Evolutionary conservation across 23 tunicate species (phyloP).

Genomic region (Styela plicata): DNA sequence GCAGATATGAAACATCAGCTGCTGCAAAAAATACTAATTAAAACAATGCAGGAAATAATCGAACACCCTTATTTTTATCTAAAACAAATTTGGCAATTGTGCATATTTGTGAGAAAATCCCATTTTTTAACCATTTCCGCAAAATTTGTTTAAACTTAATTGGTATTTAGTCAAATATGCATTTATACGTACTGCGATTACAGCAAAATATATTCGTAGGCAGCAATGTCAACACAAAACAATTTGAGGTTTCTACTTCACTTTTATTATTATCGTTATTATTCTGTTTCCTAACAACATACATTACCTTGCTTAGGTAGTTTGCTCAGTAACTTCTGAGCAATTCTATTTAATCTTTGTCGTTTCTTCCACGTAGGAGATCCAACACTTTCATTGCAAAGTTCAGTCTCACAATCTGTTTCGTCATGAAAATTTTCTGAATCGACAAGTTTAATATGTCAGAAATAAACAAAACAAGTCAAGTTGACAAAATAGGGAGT

Average conservation of each 20-base stretch:
- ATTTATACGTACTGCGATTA: too few relatives aligned
- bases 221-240: too few relatives aligned
- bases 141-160: too few relatives aligned
- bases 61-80: too few relatives aligned
- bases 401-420: background rate
- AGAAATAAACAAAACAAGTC: background rate
- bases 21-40: background rate
- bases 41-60: background rate
- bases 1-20: conserved; percentile 9
- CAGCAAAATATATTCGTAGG: too few relatives aligned
- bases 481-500: background rate
- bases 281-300: background rate
- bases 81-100: too few relatives aligned
- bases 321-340: conserved; percentile 20
- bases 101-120: too few relatives aligned
- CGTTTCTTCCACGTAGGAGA: conserved; percentile 15
- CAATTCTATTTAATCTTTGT: conserved; percentile 19
- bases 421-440: background rate
- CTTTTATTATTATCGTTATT: too few relatives aligned
- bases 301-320: conserved; percentile 20
- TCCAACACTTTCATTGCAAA: background rate
- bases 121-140: too few relatives aligned
- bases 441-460: background rate
- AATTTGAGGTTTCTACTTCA: too few relatives aligned
- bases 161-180: too few relatives aligned